Base-by-base conservation (phyloP, 2,113 vertebrate genomes). In the Chloebia gouldiae region DNA sequence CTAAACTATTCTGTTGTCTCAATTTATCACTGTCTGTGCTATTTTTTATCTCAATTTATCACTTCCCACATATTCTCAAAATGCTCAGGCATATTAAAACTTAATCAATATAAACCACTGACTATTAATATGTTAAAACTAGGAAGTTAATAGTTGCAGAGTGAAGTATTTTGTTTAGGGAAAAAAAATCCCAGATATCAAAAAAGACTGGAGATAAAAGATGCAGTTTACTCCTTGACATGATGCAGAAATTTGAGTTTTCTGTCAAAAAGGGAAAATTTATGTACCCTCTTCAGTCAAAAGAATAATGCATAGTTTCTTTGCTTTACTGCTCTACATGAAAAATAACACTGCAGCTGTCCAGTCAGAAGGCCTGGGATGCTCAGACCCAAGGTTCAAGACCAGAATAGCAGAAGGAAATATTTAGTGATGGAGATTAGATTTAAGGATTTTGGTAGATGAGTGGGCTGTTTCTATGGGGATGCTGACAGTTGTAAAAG, bases 391-490 rank as follows among this genome's bases (percentile, higher is more conserved):
- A 54, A 51, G 23, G 59, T 89, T 81, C 35, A 70, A 54, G 85
- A 73, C 21, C 31, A 86, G 77, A 94, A 86, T 17, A 78, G 49
- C 86, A 92, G 87, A 75, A 66, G 56, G 77, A 84, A 91, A 68
- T 71, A 77, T 49, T 57, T 91, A 93, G 77, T 71, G 23, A 84
- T 75, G 87, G 87, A 78, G 81, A 91, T 89, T 81, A 92, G 33
- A 89, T 65, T 39, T 83, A 63, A 81, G 51, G 54, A 66, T 81
- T 91, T 92, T 75, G 28, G 77, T 92, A 78, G 40, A 78, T 35
- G 47, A 70, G 47, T 75, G 13, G 56, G 30, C 35, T 70, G 33
- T 88, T 89, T 96, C 69, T 86, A 17, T 81, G 80, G 44, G 27
- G 40, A 66, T n/a, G 35, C 33, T 84, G 72, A 37, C 50, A 54